Conservation (phyloP, 2,113 vertebrate species). For the Scomber scombrus region DNA sequence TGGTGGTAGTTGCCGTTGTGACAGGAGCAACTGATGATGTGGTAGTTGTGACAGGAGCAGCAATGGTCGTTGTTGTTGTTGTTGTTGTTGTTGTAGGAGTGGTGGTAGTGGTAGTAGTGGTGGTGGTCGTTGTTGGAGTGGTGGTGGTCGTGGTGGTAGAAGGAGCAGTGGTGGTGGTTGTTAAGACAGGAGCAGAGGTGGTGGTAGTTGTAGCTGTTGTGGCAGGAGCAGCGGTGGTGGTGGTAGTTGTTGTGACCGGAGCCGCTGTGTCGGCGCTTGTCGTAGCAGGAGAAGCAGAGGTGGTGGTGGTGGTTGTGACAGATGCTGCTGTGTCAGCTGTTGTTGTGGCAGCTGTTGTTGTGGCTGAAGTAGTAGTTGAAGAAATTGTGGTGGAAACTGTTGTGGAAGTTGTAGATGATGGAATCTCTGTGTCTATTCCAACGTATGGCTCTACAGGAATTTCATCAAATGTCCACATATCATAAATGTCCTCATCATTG, state of each 20-base stretch:
- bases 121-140: fast-evolving
- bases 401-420: not conserved
- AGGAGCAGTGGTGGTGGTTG: not conserved
- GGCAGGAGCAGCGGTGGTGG: too few species aligned
- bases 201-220: too few species aligned
- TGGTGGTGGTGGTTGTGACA: too few species aligned
- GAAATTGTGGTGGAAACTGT: not conserved
- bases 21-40: not conserved
- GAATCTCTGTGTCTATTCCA: not conserved
- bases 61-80: not conserved
- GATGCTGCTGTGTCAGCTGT: too few species aligned
- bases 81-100: not conserved
- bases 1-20: not conserved
- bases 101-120: not conserved
- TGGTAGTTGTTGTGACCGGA: too few species aligned
- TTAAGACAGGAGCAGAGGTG: too few species aligned
- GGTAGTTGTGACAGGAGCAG: fast-evolving
- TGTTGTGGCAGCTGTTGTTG: too few species aligned
- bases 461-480: not conserved
- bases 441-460: not conserved
- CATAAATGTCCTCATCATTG: not conserved
- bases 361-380: not conserved
- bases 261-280: too few species aligned
- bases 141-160: not conserved
- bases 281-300: too few species aligned